Percentiles rank a stretch among this genome's conserved stretches.
These are phyloP conservation scores for Gryllus bimaculatus DNA, from an alignment of 1,140 invertebrate species.

Conservation along the genomic window DNA sequence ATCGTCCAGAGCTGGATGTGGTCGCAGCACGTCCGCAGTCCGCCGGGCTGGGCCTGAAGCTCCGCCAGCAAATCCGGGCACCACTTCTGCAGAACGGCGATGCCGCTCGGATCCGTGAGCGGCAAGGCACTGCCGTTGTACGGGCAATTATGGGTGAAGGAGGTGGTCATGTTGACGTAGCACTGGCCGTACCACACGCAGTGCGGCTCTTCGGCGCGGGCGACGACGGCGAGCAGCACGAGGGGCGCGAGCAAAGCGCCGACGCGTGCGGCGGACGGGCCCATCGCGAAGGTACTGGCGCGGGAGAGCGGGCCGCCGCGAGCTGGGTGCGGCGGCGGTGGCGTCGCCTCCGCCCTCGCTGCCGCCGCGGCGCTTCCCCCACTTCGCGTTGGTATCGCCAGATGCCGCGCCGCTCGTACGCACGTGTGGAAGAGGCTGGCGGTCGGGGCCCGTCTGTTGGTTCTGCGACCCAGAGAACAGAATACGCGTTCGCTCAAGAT, in stretches of 20 bases:
- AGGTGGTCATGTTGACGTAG: conserved; percentile 29
- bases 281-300: too few species aligned
- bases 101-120: conserved; percentile 37
- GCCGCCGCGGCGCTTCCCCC: too few species aligned
- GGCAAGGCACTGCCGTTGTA: conserved; percentile 60
- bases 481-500: too few species aligned
- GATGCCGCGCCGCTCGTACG: too few species aligned
- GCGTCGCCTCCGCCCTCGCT: too few species aligned
- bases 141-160: conserved; percentile 49
- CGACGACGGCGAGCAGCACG: too few species aligned
- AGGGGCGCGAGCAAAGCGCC: neutral
- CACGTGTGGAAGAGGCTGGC: too few species aligned
- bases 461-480: too few species aligned
- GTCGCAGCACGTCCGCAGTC: neutral
- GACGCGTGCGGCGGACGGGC: neutral
- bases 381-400: too few species aligned
- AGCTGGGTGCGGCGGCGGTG: too few species aligned
- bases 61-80: conserved; percentile 54
- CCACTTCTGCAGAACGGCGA: conserved; percentile 47
- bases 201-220: conserved; percentile 25
- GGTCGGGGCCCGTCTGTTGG: too few species aligned
- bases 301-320: too few species aligned
- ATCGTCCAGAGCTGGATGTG: neutral
- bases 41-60: neutral
- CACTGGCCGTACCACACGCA: conserved; percentile 77